A percentile compares a stretch with the other conserved stretches of the same genome.
These are phyloP conservation scores for Crotalus adamanteus DNA, from an alignment of 2,797 vertebrate genomes.

Conservation along the genomic window DNA sequence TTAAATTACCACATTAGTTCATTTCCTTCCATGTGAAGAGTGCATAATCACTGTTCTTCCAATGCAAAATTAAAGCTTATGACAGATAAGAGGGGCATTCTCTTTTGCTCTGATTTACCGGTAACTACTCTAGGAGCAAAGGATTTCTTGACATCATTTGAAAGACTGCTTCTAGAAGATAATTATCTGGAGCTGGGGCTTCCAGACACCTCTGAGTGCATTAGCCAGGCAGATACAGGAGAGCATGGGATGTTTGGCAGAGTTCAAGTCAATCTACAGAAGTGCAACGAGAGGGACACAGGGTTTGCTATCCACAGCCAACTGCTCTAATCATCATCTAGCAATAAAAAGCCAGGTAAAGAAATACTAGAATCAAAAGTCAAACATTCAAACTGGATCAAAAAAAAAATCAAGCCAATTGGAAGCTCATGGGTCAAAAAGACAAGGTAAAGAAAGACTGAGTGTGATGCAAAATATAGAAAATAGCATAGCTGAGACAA, in stretches of 20 bases:
- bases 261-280: conserved; percentile 1
- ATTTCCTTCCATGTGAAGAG: not conserved
- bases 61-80: not conserved
- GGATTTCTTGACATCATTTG: not conserved
- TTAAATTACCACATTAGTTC: not conserved
- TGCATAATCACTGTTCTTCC: not conserved
- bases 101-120: not conserved
- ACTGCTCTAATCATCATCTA: not conserved
- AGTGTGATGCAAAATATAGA: not conserved
- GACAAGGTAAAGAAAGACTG: not conserved
- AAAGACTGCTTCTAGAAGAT: not conserved
- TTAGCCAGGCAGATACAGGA: not conserved
- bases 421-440: not conserved
- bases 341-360: not conserved
- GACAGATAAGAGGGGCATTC: not conserved
- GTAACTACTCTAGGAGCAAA: not conserved
- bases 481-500: not conserved
- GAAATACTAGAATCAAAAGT: not conserved
- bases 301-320: not conserved
- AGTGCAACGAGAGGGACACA: fast-evolving
- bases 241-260: not conserved
- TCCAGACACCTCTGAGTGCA: not conserved
- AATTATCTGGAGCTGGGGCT: not conserved
- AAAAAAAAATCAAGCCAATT: not conserved
- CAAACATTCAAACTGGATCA: not conserved